These are phyloP conservation scores for Ambastaia sidthimunki DNA, from an alignment of 2,797 vertebrate species.

Conservation along the genomic window DNA sequence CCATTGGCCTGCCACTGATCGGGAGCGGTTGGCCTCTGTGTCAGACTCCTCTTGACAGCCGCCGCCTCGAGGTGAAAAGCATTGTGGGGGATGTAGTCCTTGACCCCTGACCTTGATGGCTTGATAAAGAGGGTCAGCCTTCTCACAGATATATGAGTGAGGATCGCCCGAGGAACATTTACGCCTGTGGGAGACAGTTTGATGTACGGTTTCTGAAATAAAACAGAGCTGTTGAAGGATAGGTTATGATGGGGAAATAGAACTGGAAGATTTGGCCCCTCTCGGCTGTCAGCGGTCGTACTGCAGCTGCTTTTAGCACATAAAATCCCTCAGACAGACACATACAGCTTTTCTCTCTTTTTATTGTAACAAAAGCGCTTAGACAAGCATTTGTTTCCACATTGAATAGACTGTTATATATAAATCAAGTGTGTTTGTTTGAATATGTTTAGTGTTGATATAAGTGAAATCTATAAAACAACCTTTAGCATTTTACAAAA, in stretches of 20 bases:
- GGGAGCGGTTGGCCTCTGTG: conserved; percentile 51
- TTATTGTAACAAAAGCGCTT: background rate
- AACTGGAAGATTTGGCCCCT: conserved; percentile 13
- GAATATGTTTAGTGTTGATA: too few relatives aligned
- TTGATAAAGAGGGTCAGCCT: conserved; percentile 80
- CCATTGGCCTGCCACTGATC: conserved; percentile 49
- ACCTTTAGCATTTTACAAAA: too few relatives aligned
- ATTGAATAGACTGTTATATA: too few relatives aligned
- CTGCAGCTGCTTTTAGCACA: background rate
- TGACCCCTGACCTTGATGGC: conserved; percentile 73
- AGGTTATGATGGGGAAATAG: conserved; percentile 32
- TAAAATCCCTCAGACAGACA: conserved; percentile 15
- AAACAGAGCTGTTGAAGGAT: conserved; percentile 61
- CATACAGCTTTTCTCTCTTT: background rate
- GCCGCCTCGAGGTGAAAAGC: conserved; percentile 71
- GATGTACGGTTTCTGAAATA: conserved; percentile 78
- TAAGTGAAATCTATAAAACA: too few relatives aligned
- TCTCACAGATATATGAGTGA: conserved; percentile 68
- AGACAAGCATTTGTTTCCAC: background rate
- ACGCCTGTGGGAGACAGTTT: conserved; percentile 75
- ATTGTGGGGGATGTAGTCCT: conserved; percentile 77
- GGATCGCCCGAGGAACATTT: conserved; percentile 65
- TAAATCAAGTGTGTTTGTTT: too few relatives aligned
- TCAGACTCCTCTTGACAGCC: conserved; percentile 52
- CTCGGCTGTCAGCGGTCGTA: conserved; percentile 13